Evolutionary conservation across 2,888 invertebrate species (phyloP), one percentile per base, ranked within the genome.

Genomic region (Tachina fera): DNA sequence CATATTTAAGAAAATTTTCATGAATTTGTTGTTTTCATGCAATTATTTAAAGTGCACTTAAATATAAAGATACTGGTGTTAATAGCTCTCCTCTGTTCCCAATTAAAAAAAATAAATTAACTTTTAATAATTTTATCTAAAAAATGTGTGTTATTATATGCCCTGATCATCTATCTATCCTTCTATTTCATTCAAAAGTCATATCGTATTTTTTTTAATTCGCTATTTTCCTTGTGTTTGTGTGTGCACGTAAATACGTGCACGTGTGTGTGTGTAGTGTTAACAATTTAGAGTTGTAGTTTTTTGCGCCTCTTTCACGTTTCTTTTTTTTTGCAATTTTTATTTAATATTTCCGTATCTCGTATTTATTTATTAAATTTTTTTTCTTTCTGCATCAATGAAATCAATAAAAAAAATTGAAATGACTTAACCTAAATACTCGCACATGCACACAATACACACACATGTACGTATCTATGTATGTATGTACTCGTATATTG

Each of bases 391-490:
- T 31, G 31, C 31, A 85, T 61, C 83, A 83, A 76, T 70, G 63
- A 83, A 86, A 86, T 83, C 83, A 86, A 83, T 83, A 87, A 84
- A 82, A 70, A n/a, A 84, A 84, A 85, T 83, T 87, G 79, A 80
- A 85, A 83, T 78, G 75, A 83, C 74, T 80, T 84, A 85, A 85
- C 86, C 86, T 51, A 77, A 72, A 86, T 83, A 63, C 68, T 47
- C n/a, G 9, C 45, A 45, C 56, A 56, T 70, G 45, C 43, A 31
- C 53, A 70, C 6, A n/a, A 49, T 14, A 49, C n/a, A 13, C 1
- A n/a, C n/a, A 51, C 47, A 31, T 19, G 53, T 39, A 68, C 22
- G 31, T 31, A 31, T 31, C 3, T 31, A 63, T 60, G 6, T 43
- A 0, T 16, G 61, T 22, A 8, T 65, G 19, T 45, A 13, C 5